Percentiles rank a stretch among this genome's conserved stretches.
Conservation (phyloP, 2,113 vertebrate species). For the Spermophilus dauricus region DNA sequence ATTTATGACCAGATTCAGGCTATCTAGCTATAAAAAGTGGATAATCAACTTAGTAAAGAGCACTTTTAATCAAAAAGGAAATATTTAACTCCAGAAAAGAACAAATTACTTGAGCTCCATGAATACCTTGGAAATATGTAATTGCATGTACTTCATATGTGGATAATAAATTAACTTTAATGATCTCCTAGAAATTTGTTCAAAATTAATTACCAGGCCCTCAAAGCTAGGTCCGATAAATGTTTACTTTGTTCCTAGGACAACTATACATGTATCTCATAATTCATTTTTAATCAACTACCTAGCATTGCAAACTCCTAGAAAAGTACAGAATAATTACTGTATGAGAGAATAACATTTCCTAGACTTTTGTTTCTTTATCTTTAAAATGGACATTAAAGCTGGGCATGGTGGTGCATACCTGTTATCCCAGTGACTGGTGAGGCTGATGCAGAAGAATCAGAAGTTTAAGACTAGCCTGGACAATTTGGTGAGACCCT, state of each 20-base stretch:
- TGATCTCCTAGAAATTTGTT: not conserved
- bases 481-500: too few relatives aligned
- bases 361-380: not conserved
- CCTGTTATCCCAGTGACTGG: too few relatives aligned
- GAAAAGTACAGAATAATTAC: not conserved
- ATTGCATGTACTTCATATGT: not conserved
- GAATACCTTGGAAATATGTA: not conserved
- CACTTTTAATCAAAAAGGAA: constrained; percentile 43
- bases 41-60: constrained; percentile 21
- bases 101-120: not conserved
- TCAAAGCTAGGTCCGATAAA: not conserved
- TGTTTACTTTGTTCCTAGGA: not conserved
- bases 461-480: too few relatives aligned
- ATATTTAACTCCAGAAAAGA: constrained; percentile 8
- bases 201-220: not conserved
- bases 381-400: not conserved
- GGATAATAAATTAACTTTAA: constrained; percentile 25
- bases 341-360: not conserved
- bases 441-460: too few relatives aligned
- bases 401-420: too few relatives aligned
- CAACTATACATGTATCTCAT: not conserved
- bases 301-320: not conserved
- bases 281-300: not conserved
- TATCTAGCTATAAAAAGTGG: not conserved
- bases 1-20: not conserved